Base-by-base conservation (phyloP, 2,113 vertebrate genomes). In the Isichthys henryi region DNA sequence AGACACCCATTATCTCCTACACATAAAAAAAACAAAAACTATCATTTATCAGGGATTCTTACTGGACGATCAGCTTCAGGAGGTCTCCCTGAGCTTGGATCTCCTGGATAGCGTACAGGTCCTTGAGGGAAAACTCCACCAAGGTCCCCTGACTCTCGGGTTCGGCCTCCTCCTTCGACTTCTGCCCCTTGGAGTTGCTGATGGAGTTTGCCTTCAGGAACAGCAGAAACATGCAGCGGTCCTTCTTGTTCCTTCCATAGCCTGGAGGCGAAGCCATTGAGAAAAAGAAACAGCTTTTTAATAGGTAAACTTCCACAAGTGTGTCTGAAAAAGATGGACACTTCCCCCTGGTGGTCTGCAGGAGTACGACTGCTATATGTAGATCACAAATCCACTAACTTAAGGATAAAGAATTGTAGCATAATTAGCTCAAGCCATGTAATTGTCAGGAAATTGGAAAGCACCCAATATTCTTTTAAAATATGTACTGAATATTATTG, bases 191-290 rank as follows among this genome's bases (percentile, higher is more conserved):
- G 88, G 94, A 96, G 90, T 98, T 99, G 93, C 98, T 98, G 93
- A 99, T 94, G 82, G 98, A 99, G 91, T 97, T 99, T 87, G 97
- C 98, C 88, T 99, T 97, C 31, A 99, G 96, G 93, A 98, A 99
- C 92, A 99, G 90, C 89, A 99, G 95, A 93, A 99, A 99, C 96
- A 99, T 97, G 89, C 98, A 99, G 92, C 98, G 98, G 92, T 99
- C 98, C 91, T 97, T 99, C 91, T 98, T 99, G 90, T 95, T 97
- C 93, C 95, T 97, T 90, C 95, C 96, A 90, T 43, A 89, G 48
- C 97, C 98, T 99, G 91, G 89, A 93, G 53, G 92, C 66, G 91
- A 53, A 91, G 70, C 45, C 89, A 92, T 1, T 43, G 10, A 80
- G 43, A 13, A 21, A 19, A 17, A 74, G 1, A 39, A 39, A 43